A percentile compares a stretch with the other conserved stretches of the same genome.
Evolutionary conservation across 2,113 vertebrate genomes (phyloP).

Genomic region (Drymodes brunneopygia): DNA sequence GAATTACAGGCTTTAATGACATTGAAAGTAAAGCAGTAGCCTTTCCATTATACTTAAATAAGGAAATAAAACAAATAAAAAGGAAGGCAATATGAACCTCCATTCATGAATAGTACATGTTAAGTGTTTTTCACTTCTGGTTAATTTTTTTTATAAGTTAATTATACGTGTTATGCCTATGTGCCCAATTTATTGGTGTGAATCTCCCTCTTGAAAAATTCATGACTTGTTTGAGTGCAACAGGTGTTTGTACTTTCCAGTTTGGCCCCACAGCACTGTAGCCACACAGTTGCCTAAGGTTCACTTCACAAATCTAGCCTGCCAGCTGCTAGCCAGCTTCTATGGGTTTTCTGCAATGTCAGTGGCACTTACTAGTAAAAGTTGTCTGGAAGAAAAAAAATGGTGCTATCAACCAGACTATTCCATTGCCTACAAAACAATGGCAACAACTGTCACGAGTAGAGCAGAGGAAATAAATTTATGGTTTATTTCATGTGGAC

Average conservation of each 20-base stretch:
- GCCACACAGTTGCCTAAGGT: not conserved
- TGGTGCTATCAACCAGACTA: not conserved
- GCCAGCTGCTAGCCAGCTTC: not conserved
- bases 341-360: not conserved
- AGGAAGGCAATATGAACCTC: not conserved
- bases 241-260: not conserved
- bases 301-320: not conserved
- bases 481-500: constrained; percentile 57
- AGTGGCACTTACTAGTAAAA: not conserved
- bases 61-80: not conserved
- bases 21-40: not conserved
- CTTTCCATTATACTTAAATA: not conserved
- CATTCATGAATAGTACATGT: not conserved
- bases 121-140: not conserved
- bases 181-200: not conserved
- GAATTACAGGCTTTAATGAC: not conserved
- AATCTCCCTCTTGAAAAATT: not conserved
- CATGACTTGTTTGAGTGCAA: not conserved
- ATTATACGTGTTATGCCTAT: not conserved
- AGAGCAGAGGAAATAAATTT: constrained; percentile 47
- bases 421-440: constrained; percentile 44
- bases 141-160: not conserved
- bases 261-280: not conserved
- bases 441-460: not conserved
- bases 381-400: not conserved